Base-by-base conservation (phyloP, 2,888 invertebrate genomes). In the Helicoverpa assulta region DNA sequence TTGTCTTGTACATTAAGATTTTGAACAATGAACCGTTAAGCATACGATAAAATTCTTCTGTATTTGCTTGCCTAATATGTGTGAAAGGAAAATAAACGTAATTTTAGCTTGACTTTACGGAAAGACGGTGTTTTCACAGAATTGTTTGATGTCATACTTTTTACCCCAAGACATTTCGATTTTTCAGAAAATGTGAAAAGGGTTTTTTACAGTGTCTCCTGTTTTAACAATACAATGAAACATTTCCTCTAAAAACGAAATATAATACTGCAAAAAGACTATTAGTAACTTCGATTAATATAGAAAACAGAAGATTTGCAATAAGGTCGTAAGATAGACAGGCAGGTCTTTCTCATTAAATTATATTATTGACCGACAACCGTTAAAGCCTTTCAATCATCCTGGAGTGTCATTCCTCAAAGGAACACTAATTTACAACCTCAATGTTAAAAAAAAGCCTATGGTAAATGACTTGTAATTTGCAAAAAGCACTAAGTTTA, bases 1-100 rank as follows among this genome's bases (percentile, higher is more conserved):
- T 94, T 94, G 93, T 91, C 91, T 88, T 87, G 85, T 90, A 89
- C 90, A 87, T 91, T 92, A 90, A 89, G 86, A 85, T 88, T 80
- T 83, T 85, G 84, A 91, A 92, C 92, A 92, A 92, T 91, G 86
- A 88, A 93, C 95, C 94, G 95, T 95, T 95, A 94, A 89, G 85
- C 85, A 88, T 82, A 92, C 91, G 90, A 86, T 83, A 84, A 74
- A 68, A 70, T 76, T 75, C 40, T 73, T n/a, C 40, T 68, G 77
- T 70, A 66, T 78, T 82, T 83, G 64, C 61, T 71, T 55, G 53
- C 76, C 74, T 78, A 79, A 85, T 76, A 56, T 66, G 61, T 78
- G 55, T 67, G 79, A 37, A 57, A 52, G 37, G 47, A 56, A 65
- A 79, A 80, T 63, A 67, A 59, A 59, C 19, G 53, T 26, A 21